A percentile compares a stretch with the other conserved stretches of the same genome.
Conservation (phyloP, 2,113 vertebrate genomes). For the Ahaetulla prasina region DNA sequence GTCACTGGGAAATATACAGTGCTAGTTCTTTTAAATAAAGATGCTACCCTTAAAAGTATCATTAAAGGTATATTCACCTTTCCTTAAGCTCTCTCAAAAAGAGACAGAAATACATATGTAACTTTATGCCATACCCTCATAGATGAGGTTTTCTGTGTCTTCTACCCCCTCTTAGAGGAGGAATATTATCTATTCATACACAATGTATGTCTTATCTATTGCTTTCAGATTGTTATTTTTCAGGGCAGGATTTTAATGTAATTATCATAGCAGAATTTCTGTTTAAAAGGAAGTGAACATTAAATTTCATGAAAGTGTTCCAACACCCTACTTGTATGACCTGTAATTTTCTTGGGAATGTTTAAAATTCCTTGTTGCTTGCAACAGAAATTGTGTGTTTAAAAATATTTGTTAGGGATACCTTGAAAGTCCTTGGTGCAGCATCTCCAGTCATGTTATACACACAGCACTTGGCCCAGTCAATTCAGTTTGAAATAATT, state of each 20-base stretch:
- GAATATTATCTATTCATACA: background rate
- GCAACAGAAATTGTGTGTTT: background rate
- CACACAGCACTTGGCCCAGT: background rate
- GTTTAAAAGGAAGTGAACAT: background rate
- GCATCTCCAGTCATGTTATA: background rate
- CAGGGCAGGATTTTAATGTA: background rate
- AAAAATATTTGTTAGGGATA: background rate
- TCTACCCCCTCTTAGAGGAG: background rate
- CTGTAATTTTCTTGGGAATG: background rate
- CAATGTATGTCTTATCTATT: background rate
- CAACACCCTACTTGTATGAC: background rate
- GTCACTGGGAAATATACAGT: background rate
- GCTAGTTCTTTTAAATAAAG: background rate
- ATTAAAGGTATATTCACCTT: background rate
- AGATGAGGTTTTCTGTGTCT: background rate
- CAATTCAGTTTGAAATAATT: background rate
- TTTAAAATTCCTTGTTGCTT: background rate
- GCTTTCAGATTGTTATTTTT: background rate
- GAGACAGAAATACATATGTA: background rate
- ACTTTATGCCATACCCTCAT: background rate
- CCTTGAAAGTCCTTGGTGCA: background rate
- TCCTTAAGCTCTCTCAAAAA: background rate
- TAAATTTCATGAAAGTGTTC: background rate
- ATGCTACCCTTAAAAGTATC: background rate
- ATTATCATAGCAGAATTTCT: conserved; percentile 4